Conservation (phyloP, 2,797 vertebrate genomes). For the Eulemur rubriventer region DNA sequence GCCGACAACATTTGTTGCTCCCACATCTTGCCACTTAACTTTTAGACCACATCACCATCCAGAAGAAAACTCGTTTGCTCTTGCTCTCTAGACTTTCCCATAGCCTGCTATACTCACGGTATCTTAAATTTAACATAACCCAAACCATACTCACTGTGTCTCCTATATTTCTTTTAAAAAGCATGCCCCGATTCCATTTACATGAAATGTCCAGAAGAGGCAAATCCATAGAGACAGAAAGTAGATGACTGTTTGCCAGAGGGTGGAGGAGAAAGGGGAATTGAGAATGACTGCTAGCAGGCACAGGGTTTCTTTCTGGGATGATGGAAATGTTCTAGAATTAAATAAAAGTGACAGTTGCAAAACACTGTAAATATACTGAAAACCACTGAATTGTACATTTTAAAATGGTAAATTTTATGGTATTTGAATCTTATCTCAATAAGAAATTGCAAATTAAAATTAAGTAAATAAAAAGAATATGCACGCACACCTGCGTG, state of each 20-base stretch:
- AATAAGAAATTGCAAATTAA: not conserved
- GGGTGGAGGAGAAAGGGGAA: not conserved
- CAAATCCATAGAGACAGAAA: conserved; percentile 41
- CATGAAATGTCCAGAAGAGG: not conserved
- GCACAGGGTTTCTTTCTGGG: not conserved
- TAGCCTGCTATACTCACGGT: not conserved
- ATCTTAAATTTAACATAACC: not conserved
- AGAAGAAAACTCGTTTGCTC: not conserved
- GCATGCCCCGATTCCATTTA: not conserved
- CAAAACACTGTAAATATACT: not conserved
- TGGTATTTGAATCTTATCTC: conserved; percentile 17
- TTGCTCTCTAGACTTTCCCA: not conserved
- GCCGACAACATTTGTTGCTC: not conserved
- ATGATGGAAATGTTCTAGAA: conserved; percentile 44
- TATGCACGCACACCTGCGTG: not conserved
- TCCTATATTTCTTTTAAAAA: not conserved
- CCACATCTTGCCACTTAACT: not conserved
- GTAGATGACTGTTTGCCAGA: conserved; percentile 22
- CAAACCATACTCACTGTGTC: not conserved
- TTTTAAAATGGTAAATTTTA: not conserved
- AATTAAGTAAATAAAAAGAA: conserved; percentile 25
- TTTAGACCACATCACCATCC: not conserved
- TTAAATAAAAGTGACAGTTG: not conserved
- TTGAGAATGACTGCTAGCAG: conserved; percentile 17
- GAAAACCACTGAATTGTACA: not conserved